Base-by-base conservation (phyloP, 2,113 vertebrate species). In the Origma solitaria region DNA sequence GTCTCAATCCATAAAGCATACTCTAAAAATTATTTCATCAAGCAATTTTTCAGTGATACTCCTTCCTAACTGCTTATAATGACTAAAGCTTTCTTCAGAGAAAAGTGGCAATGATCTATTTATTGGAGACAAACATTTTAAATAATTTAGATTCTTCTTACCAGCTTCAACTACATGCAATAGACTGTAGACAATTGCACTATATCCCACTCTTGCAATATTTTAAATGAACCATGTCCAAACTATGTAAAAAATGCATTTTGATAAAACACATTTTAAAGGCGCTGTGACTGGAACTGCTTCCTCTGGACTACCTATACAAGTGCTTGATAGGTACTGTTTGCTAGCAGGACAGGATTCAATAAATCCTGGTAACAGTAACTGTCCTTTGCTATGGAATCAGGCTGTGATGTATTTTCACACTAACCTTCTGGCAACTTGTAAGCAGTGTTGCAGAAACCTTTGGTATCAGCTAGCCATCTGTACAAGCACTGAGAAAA, bases 401-500 rank as follows among this genome's bases (percentile, higher is more conserved):
- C 68, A 82, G 54, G 13, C 18, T 73, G 57, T 50, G 62, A 77
- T 69, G 28, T 35, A 90, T 92, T 93, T 94, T 95, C 76, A 75
- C 76, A 54, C 0, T 11, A 80, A 95, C 58, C 80, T 97, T 88
- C 72, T 73, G 65, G 82, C 49, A 96, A 82, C 85, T 85, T 94
- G 66, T 80, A 92, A 86, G 77, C 51, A 88, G 11, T 78, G 70
- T 49, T 82, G 92, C 50, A 87, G 70, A 95, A 90, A 96, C 44
- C 86, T 91, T 84, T 92, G 75, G 35, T 78, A 96, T 47, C 76
- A 72, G 71, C 51, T 62, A 93, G 64, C 70, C 49, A 92, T 60
- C 91, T 92, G 35, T 68, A 71, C 28, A 73, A 91, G 37, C 51
- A 84, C 20, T 83, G 91, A 60, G 89, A 97, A 96, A 87, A 44